Conservation (phyloP, 2,888 invertebrate genomes). For the Dascillus cervinus region DNA sequence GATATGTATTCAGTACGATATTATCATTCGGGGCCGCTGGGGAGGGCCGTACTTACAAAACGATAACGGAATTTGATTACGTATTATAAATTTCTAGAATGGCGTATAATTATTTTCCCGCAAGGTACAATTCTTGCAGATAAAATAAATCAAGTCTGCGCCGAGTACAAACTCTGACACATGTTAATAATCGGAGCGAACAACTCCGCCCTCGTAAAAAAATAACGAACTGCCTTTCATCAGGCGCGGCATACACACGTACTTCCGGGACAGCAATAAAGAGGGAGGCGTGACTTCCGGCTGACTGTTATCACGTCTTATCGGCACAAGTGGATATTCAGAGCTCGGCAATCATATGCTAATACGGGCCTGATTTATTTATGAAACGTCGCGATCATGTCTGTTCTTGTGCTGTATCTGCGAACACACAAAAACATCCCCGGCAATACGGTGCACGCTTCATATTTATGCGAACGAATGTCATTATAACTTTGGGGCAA, state of each 20-base stretch:
- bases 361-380: slow-evolving; percentile 36
- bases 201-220: slow-evolving; percentile 30
- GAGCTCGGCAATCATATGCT: slow-evolving; percentile 37
- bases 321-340: slow-evolving; percentile 34
- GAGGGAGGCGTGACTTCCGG: slow-evolving; percentile 32
- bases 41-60: no score
- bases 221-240: slow-evolving; percentile 36
- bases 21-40: slow-evolving; percentile 11
- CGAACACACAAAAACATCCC: slow-evolving; percentile 2
- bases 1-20: slow-evolving; percentile 22
- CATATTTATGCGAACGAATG: slow-evolving; percentile 23
- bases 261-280: slow-evolving; percentile 33
- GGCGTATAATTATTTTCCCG: slow-evolving; percentile 30
- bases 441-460: slow-evolving; percentile 19
- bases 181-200: slow-evolving; percentile 30
- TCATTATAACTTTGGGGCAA: slow-evolving; percentile 22
- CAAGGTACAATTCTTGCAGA: slow-evolving; percentile 23
- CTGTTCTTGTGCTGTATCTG: slow-evolving; percentile 5
- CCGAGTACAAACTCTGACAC: slow-evolving; percentile 24
- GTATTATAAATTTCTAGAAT: slow-evolving; percentile 31
- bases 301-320: slow-evolving; percentile 34
- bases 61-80: slow-evolving; percentile 16
- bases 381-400: slow-evolving; percentile 20
- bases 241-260: slow-evolving; percentile 34
- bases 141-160: slow-evolving; percentile 29